These are phyloP conservation scores for Monodelphis domestica DNA, from an alignment of 2,797 vertebrate species.

Conservation along the genomic window DNA sequence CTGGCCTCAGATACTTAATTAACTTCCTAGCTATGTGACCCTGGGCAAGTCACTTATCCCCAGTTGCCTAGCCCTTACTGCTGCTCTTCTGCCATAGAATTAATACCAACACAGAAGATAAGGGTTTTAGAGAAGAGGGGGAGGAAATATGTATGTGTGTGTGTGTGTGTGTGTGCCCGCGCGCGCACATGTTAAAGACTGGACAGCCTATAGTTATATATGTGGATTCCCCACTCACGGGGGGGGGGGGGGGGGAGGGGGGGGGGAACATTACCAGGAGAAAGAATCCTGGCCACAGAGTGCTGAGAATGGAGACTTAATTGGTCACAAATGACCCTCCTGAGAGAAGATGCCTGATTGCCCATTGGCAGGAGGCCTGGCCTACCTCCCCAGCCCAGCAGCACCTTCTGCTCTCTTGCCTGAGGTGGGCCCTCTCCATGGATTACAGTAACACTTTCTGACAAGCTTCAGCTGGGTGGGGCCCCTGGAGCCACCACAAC, in stretches of 20 bases:
- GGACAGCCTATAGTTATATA: conserved; percentile 6
- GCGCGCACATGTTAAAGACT: no score
- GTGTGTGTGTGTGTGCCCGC: no score
- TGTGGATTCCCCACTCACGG: conserved; percentile 52
- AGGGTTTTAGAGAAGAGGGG: no score
- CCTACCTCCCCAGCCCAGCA: conserved; percentile 85
- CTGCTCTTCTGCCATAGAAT: no score
- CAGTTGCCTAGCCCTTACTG: no score
- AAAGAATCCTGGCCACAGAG: conserved; percentile 62
- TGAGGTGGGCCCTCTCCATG: conserved; percentile 86
- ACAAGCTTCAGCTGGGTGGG: conserved; percentile 88
- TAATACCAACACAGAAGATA: no score
- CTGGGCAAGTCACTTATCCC: no score
- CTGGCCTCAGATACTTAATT: no score
- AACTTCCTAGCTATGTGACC: no score
- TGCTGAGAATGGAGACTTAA: conserved; percentile 75
- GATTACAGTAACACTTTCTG: conserved; percentile 92
- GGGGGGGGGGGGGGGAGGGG: no score
- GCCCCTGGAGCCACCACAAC: conserved; percentile 83
- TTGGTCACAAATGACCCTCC: conserved; percentile 85
- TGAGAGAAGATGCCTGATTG: conserved; percentile 83
- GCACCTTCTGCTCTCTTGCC: conserved; percentile 82
- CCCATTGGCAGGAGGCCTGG: conserved; percentile 78
- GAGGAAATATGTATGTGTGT: no score
- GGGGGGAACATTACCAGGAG: conserved; percentile 74